These are phyloP conservation scores for Caenorhabditis briggsae DNA, from an alignment of 1,140 invertebrate species.

Conservation along the genomic window DNA sequence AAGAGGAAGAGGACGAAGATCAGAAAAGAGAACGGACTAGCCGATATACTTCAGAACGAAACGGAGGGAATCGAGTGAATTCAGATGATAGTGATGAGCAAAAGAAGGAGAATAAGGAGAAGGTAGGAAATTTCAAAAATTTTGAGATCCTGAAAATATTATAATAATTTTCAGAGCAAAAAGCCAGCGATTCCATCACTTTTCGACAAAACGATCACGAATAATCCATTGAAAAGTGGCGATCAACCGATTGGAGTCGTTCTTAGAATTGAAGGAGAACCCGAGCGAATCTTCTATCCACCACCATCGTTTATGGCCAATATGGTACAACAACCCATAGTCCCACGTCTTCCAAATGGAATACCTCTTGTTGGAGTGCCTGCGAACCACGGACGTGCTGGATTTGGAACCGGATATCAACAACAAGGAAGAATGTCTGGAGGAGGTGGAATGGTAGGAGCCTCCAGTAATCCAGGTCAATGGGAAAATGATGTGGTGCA, in stretches of 20 bases:
- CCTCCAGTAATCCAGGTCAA: background rate
- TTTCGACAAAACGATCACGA: conserved; percentile 26
- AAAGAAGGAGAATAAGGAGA: background rate
- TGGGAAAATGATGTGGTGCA: conserved; percentile 14
- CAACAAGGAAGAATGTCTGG: background rate
- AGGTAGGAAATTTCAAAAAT: too few relatives aligned
- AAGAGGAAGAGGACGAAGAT: conserved; percentile 35
- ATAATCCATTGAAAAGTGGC: conserved; percentile 22
- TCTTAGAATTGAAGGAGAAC: conserved; percentile 29
- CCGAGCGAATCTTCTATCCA: conserved; percentile 36
- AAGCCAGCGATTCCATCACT: conserved; percentile 4
- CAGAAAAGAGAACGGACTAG: background rate
- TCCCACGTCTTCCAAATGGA: conserved; percentile 57
- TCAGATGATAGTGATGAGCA: background rate
- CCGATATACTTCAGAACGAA: conserved; percentile 17
- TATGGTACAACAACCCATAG: background rate
- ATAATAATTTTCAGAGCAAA: background rate
- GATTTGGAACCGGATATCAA: conserved; percentile 36
- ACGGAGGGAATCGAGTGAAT: background rate
- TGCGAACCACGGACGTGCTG: conserved; percentile 52
- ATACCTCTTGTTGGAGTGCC: conserved; percentile 47
- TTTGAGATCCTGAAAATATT: background rate
- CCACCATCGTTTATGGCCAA: conserved; percentile 10
- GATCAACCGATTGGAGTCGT: conserved; percentile 32
- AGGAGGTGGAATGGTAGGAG: background rate